Conservation (phyloP, 2,888 invertebrate genomes). For the Pyrrhia umbra region DNA sequence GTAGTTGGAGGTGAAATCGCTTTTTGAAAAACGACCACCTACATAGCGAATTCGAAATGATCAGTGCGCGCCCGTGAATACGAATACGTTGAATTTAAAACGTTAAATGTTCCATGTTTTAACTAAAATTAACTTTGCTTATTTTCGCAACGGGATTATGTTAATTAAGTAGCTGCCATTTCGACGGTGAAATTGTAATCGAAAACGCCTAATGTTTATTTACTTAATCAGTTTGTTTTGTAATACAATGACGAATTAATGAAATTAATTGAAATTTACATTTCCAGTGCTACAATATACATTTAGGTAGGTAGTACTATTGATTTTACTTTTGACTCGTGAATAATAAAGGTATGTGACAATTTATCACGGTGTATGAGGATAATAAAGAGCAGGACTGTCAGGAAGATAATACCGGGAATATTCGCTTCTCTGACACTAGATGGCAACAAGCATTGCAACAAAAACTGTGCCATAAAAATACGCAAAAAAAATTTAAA, state of each 20-base stretch:
- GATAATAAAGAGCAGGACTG: conserved; percentile 46
- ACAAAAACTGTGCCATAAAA: conserved; percentile 50
- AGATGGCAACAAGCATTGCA: conserved; percentile 56
- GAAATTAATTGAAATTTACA: conserved; percentile 59
- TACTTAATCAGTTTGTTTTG: conserved; percentile 81
- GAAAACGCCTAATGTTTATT: conserved; percentile 80
- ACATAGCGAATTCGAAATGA: conserved; percentile 67
- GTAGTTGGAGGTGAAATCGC: conserved; percentile 78
- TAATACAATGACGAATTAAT: conserved; percentile 66
- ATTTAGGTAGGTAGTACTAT: conserved; percentile 23
- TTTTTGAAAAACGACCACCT: conserved; percentile 71
- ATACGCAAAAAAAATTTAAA: conserved; percentile 59
- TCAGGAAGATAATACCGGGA: conserved; percentile 51
- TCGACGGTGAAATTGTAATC: conserved; percentile 77
- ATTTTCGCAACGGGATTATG: conserved; percentile 80
- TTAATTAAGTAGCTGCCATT: conserved; percentile 79
- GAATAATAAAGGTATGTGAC: conserved; percentile 29
- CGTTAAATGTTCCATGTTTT: conserved; percentile 73
- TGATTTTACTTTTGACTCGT: conserved; percentile 36
- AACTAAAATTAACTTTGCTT: conserved; percentile 79
- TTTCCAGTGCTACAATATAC: conserved; percentile 31
- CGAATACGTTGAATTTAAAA: conserved; percentile 69
- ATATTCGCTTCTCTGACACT: conserved; percentile 46
- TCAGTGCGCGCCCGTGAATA: conserved; percentile 61
- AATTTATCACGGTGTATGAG: conserved; percentile 36